Evolutionary conservation across 2,797 vertebrate species (phyloP).

Genomic region (Babyrousa celebensis): DNA sequence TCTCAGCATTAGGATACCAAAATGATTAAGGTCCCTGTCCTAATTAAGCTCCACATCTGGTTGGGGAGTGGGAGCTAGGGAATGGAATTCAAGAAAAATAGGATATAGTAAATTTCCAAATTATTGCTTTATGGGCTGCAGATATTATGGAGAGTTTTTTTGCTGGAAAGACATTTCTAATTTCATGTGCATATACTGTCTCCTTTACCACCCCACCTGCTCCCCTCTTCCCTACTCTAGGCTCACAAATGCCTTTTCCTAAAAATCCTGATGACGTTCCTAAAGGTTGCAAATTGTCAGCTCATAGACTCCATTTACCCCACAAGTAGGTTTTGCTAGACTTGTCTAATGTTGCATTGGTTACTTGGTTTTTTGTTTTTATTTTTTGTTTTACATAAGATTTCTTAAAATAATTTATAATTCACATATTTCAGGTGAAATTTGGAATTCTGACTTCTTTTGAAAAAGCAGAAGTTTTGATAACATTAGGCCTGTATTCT

Average conservation of each 20-base stretch:
- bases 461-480: not conserved
- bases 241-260: constrained; percentile 9
- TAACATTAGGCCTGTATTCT: not conserved
- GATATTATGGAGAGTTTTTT: not conserved
- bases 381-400: constrained; percentile 33
- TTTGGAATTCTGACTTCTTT: constrained; percentile 59
- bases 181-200: not conserved
- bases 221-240: not conserved
- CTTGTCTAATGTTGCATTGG: not conserved
- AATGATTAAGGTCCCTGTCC: not conserved
- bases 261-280: not conserved
- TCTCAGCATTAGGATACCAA: not conserved
- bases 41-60: not conserved
- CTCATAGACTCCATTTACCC: not conserved
- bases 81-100: constrained; percentile 12
- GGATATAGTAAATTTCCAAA: not conserved
- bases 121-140: not conserved
- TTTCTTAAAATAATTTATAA: constrained; percentile 55
- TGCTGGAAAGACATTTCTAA: constrained; percentile 12
- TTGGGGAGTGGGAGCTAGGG: not conserved
- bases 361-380: constrained; percentile 63
- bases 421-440: constrained; percentile 56
- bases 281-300: not conserved
- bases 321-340: constrained; percentile 12
- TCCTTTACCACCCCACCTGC: not conserved